Evolutionary conservation across 2,113 vertebrate genomes (phyloP).

Genomic region (Pholis gunnellus): DNA sequence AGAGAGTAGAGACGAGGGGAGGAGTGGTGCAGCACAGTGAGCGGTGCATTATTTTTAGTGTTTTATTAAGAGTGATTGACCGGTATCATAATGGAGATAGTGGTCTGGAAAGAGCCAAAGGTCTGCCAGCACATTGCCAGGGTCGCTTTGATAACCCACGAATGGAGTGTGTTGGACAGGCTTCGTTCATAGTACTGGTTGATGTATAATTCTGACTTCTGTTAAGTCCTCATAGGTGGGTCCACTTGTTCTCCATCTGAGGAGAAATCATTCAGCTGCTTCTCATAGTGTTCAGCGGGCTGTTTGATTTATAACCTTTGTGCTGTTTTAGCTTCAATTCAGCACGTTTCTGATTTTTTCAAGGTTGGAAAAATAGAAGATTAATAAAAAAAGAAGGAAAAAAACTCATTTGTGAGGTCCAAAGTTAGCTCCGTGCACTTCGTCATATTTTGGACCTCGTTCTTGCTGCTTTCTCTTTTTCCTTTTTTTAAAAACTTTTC

Average conservation of each 20-base stretch:
- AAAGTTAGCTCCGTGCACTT: slow-evolving; percentile 74
- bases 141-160: slow-evolving; percentile 36
- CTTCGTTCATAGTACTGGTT: slow-evolving; percentile 14
- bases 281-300: slow-evolving; percentile 37
- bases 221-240: slow-evolving; percentile 29
- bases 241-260: slow-evolving; percentile 29
- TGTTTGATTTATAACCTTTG: slow-evolving; percentile 59
- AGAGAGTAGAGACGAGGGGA: slow-evolving; percentile 16
- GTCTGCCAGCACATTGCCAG: slow-evolving; percentile 56
- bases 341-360: slow-evolving; percentile 71
- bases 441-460: slow-evolving; percentile 73
- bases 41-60: slow-evolving; percentile 39
- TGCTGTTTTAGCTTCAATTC: slow-evolving; percentile 61
- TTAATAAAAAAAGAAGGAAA: slow-evolving; percentile 34
- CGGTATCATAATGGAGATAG: slow-evolving; percentile 60
- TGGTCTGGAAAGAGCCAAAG: slow-evolving; percentile 44
- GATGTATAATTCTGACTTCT: slow-evolving; percentile 30
- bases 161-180: slow-evolving; percentile 24
- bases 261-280: slow-evolving; percentile 36
- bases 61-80: slow-evolving; percentile 53
- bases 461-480: slow-evolving; percentile 42
- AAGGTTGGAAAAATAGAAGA: slow-evolving; percentile 66
- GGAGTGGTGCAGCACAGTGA: slow-evolving; percentile 11
- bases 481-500: not conserved
- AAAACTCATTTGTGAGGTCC: slow-evolving; percentile 53